Evolutionary conservation across 1,140 invertebrate species (phyloP).

Genomic region (Philotrypesis tridentata): DNA sequence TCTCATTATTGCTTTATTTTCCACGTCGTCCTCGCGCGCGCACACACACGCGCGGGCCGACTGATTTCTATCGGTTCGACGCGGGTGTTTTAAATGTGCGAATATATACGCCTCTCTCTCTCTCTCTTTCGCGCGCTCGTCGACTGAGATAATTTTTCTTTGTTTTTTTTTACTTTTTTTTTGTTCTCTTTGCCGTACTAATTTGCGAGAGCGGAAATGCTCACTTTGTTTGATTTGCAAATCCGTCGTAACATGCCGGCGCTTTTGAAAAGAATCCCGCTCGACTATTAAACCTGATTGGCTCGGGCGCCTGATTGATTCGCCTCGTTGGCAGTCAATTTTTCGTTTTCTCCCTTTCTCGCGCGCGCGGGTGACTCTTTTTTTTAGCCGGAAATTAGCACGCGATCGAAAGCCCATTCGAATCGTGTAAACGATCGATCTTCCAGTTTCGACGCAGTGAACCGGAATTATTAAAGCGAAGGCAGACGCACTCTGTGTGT

Average conservation of each 20-base stretch:
- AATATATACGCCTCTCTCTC: no score
- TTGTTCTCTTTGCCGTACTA: no score
- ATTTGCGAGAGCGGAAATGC: not conserved
- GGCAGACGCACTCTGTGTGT: no score
- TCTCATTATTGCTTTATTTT: not conserved
- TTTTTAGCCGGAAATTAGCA: not conserved
- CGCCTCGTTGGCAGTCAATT: not conserved
- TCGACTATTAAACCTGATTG: not conserved
- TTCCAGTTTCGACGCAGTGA: not conserved
- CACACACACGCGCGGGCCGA: no score
- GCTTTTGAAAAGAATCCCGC: not conserved
- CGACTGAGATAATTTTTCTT: not conserved
- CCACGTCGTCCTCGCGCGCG: not conserved
- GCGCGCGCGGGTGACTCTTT: no score
- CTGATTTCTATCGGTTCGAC: not conserved
- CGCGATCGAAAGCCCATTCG: not conserved
- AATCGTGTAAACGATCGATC: slow-evolving; percentile 10
- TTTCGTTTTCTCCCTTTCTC: not conserved
- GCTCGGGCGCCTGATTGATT: not conserved
- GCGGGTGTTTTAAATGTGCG: not conserved
- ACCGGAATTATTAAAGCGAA: not conserved
- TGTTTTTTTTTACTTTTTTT: no score
- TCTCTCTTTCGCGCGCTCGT: no score
- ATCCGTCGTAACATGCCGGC: not conserved
- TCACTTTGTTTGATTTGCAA: not conserved